Base-by-base conservation (phyloP, 2,888 invertebrate genomes). In the Nesidiocoris tenuis region DNA sequence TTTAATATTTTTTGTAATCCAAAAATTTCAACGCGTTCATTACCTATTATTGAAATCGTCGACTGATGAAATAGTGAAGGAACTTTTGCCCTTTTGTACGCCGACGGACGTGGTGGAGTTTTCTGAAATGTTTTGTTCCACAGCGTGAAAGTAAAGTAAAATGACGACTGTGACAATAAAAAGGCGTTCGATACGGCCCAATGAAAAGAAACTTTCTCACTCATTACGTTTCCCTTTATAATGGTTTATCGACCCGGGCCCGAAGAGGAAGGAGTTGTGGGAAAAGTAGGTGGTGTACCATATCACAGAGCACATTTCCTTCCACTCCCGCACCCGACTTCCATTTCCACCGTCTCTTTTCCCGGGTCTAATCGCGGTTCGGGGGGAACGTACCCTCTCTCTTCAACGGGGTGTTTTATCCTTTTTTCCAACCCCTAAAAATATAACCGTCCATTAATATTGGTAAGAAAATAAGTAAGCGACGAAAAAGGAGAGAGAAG, bases 191-290 rank as follows among this genome's bases (percentile, higher is more conserved):
- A 67, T 67, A 67, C 67, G 67, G 67, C 19, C 67, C 54, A 67
- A 67, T 67, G 67, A 67, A 67, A 67, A 67, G 67, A 67, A 39
- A 67, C 67, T 67, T 67, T 55, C 67, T 67, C 67, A 67, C 67
- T 67, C 67, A 67, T 67, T 67, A 67, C 67, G 67, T 67, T 67
- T 67, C 67, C 67, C 67, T 67, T 67, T 56, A 67, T 67, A 67
- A 67, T 67, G 67, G 67, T 39, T 67, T 67, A 67, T 67, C 67
- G 67, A 65, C 67, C 55, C 54, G 39, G 55, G 55, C 55, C 67
- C 7, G 55, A 22, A 64, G 64, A 59, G 59, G 59, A 59, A 59
- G 23, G 64, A 64, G n/a, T 1, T 17, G n/a, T 54, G 55, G 9
- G 56, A 39, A n/a, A 39, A 19, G 65, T 24, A 17, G 24, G n/a